Evolutionary conservation across 2,113 vertebrate genomes (phyloP).

Genomic region (Python bivittatus): DNA sequence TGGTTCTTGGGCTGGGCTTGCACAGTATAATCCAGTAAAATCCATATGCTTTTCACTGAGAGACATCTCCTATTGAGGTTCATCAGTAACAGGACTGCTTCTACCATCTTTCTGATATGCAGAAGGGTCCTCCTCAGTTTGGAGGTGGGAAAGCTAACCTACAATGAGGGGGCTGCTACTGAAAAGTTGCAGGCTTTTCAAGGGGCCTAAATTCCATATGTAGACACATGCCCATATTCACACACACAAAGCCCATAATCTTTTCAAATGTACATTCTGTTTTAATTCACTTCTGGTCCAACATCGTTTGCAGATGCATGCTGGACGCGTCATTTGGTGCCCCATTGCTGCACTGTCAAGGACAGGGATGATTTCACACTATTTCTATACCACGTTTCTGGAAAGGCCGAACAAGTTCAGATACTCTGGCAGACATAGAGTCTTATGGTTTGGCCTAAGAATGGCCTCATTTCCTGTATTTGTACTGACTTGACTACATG

Average conservation of each 20-base stretch:
- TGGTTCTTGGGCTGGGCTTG: no score
- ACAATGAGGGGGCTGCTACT: no score
- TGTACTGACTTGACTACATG: neutral
- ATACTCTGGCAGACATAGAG: neutral
- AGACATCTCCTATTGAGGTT: no score
- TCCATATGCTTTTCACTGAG: no score
- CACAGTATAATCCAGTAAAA: no score
- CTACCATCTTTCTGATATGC: no score
- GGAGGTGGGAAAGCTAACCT: no score
- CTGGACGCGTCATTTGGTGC: neutral
- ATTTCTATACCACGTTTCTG: neutral
- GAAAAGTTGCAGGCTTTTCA: no score
- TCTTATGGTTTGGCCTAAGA: neutral
- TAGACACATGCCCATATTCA: neutral
- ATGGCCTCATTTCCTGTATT: neutral
- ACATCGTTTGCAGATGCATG: conserved; percentile 37
- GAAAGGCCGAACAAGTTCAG: accelerated
- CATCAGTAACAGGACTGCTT: no score
- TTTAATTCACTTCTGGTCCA: conserved; percentile 11
- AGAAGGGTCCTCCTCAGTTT: no score
- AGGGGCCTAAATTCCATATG: neutral
- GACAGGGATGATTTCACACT: accelerated
- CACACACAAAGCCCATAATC: neutral
- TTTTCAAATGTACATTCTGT: conserved; percentile 31
- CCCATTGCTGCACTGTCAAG: neutral